phyloP scores from a whole-genome alignment of 2,113 vertebrate genomes.

The Trogon surrucura region DNA sequence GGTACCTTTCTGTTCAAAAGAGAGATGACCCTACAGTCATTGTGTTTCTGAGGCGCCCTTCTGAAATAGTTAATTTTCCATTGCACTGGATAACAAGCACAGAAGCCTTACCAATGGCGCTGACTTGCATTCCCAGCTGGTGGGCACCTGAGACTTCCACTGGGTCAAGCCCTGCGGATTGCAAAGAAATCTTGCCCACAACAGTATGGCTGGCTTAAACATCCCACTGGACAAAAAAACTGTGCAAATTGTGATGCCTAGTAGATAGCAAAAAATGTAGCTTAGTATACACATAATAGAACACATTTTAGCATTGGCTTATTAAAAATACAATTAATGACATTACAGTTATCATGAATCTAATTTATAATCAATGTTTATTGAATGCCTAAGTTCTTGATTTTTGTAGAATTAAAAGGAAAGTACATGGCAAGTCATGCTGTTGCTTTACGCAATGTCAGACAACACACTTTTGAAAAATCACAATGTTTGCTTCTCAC shows the following conservation, averaged over 20 bases:
- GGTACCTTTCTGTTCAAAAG: neutral
- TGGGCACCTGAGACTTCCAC: neutral
- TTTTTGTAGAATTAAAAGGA: neutral
- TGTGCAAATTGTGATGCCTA: neutral
- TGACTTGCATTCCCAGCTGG: neutral
- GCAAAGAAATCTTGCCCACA: neutral
- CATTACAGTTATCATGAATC: neutral
- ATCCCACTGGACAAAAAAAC: neutral
- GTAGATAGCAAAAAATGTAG: neutral
- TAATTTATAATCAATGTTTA: neutral
- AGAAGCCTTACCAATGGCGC: neutral
- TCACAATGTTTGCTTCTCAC: neutral
- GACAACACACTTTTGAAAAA: neutral
- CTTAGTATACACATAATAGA: neutral
- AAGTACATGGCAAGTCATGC: neutral
- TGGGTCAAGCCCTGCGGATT: neutral
- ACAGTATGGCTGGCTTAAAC: neutral
- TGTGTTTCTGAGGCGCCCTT: neutral
- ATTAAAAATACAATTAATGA: constrained; percentile 8
- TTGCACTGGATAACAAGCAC: neutral
- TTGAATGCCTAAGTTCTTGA: neutral
- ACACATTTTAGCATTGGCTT: neutral
- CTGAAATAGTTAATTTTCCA: neutral
- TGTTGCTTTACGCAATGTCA: neutral
- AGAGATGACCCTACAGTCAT: neutral